Percentiles rank a stretch among this genome's conserved stretches.
These are phyloP conservation scores for Philopotamus ludificatus DNA, from an alignment of 1,140 invertebrate genomes.

Conservation along the genomic window DNA sequence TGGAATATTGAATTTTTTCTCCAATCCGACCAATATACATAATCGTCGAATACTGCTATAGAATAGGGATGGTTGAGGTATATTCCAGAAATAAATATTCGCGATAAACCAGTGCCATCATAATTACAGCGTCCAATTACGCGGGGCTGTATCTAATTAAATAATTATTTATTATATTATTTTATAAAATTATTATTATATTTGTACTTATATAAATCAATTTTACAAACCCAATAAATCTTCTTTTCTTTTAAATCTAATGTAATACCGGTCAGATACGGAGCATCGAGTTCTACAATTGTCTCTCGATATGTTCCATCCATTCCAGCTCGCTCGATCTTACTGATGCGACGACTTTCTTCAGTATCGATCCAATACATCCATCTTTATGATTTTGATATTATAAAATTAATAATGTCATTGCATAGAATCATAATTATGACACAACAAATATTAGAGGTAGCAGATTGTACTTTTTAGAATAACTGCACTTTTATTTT, in stretches of 20 bases:
- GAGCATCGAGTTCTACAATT: conserved; percentile 85
- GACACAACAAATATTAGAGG: no score
- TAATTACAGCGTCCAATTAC: no score
- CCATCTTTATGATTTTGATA: conserved; percentile 63
- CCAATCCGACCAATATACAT: conserved; percentile 97
- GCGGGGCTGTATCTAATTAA: conserved; percentile 81
- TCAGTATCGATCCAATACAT: conserved; percentile 99
- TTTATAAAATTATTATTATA: not conserved
- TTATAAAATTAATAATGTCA: not conserved
- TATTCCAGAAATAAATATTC: conserved; percentile 72
- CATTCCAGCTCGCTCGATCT: conserved; percentile 92
- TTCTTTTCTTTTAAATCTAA: conserved; percentile 79
- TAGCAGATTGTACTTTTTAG: no score
- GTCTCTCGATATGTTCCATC: conserved; percentile 86
- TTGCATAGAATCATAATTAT: not conserved
- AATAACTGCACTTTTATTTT: no score
- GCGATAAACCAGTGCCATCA: conserved; percentile 74
- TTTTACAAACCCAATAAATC: conserved; percentile 79
- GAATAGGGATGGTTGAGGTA: conserved; percentile 86
- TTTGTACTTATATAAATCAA: not conserved
- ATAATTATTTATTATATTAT: conserved; percentile 84
- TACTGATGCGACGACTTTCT: conserved; percentile 70
- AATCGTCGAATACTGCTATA: conserved; percentile 89
- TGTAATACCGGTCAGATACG: conserved; percentile 95
- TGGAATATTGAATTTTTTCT: conserved; percentile 87